Percentiles rank a stretch among this genome's conserved stretches.
phyloP scores from a whole-genome alignment of 1,140 invertebrate species.

The Sarcophaga bullata region DNA sequence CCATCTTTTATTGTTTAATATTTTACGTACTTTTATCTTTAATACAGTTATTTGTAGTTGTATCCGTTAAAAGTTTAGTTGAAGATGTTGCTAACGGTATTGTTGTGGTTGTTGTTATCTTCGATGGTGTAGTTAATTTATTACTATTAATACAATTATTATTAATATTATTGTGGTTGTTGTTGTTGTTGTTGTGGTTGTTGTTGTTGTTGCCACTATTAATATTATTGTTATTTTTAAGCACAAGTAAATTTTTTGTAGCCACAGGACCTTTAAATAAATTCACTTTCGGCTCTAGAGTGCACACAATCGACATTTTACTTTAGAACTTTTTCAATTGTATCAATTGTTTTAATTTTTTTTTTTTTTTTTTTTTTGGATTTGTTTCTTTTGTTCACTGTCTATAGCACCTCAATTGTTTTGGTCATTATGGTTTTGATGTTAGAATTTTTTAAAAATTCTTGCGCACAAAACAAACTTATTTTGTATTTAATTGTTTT shows the following conservation, averaged over 20 bases:
- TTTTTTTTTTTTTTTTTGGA: background rate
- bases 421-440: conserved; percentile 7
- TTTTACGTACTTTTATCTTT: conserved; percentile 43
- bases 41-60: conserved; percentile 6
- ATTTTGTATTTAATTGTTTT: conserved; percentile 11
- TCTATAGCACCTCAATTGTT: background rate
- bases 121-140: too few relatives aligned
- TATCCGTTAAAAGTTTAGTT: conserved; percentile 31
- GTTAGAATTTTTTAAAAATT: background rate
- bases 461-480: conserved; percentile 1
- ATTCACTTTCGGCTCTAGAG: conserved; percentile 59
- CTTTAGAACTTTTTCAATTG: conserved; percentile 32
- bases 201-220: conserved; percentile 19
- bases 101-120: background rate
- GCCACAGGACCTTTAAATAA: conserved; percentile 57
- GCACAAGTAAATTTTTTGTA: conserved; percentile 55
- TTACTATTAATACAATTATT: background rate
- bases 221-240: conserved; percentile 50
- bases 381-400: background rate
- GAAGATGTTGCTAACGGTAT: background rate
- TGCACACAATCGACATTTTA: conserved; percentile 64
- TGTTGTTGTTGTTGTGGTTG: conserved; percentile 23
- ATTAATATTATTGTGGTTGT: conserved; percentile 7
- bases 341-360: conserved; percentile 7
- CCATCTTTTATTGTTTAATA: background rate